Evolutionary conservation across 2,888 invertebrate species (phyloP), one percentile per base, ranked within the genome.

Genomic region (Zaprionus lineosus): DNA sequence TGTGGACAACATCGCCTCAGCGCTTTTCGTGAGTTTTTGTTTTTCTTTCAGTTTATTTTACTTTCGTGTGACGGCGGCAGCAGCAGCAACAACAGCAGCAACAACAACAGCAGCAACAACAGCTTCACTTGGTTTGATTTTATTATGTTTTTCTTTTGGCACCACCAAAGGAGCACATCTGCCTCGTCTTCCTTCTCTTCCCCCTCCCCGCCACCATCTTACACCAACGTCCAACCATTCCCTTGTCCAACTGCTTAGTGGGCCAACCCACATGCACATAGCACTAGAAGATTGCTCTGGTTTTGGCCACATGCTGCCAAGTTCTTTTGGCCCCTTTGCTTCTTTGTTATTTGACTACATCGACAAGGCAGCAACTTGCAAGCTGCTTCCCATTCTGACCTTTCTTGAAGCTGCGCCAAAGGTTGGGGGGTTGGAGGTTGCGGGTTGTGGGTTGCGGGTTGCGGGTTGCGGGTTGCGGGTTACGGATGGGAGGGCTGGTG

Each of bases 61-160:
- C 83, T 79, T 79, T 79, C 78, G 84, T 78, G 84, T 77, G 77
- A 66, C 70, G 69, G 61, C 59, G 34, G 15, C 34, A 12, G 34
- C 34, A 34, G 16, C 34, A 34, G 16, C 12, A 29, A 12, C 31
- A 57, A 58, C 57, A 48, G 58, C 65, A 57, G 66, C 66, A 59
- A 46, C 60, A 24, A 24, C 4, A 24, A n/a, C 26, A 18, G 63
- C 44, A 51, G 66, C 52, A 41, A 69, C 53, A 52, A 69, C 81
- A 76, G 76, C 74, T 74, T 67, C 67, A 84, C 84, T 78, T 81
- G 83, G 83, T 79, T 79, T 79, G 85, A 79, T 84, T 84, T 84
- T 79, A 79, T 79, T 79, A 79, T 79, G 78, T 84, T 79, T 79
- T 79, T 79, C 85, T 84, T 84, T 71, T 74, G 83, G 70, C 82